phyloP scores from a whole-genome alignment of 2,113 vertebrate genomes.

The Ammodytes marinus region DNA sequence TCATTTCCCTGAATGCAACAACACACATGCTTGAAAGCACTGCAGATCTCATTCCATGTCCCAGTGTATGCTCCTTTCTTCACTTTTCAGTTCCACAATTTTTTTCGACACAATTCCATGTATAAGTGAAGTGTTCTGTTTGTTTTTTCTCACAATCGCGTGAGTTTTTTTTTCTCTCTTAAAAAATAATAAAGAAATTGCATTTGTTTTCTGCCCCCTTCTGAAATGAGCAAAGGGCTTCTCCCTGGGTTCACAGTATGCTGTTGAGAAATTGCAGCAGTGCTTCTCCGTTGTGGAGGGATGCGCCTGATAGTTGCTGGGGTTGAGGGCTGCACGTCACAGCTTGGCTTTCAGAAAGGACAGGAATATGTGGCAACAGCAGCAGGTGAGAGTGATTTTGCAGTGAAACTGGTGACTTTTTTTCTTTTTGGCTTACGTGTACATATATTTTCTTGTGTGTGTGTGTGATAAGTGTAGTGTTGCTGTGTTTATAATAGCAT shows the following conservation, averaged over 20 bases:
- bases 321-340: slow-evolving; percentile 57
- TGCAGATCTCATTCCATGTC: slow-evolving; percentile 30
- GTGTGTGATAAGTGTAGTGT: slow-evolving; percentile 52
- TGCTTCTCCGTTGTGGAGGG: slow-evolving; percentile 56
- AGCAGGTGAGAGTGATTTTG: slow-evolving; percentile 66
- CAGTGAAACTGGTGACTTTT: slow-evolving; percentile 51
- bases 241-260: slow-evolving; percentile 75
- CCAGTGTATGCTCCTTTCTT: slow-evolving; percentile 30
- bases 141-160: slow-evolving; percentile 7
- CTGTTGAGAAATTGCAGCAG: slow-evolving; percentile 68
- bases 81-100: slow-evolving; percentile 33
- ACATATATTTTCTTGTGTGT: slow-evolving; percentile 6
- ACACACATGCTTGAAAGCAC: slow-evolving; percentile 25
- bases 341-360: slow-evolving; percentile 60
- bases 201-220: slow-evolving; percentile 58
- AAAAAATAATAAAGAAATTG: slow-evolving; percentile 47
- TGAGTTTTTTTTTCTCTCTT: background rate
- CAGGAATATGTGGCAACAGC: slow-evolving; percentile 67
- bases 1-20: slow-evolving; percentile 22
- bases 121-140: slow-evolving; percentile 22
- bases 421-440: slow-evolving; percentile 55
- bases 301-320: slow-evolving; percentile 37
- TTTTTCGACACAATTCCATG: slow-evolving; percentile 16
- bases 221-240: slow-evolving; percentile 42
- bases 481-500: slow-evolving; percentile 18